Evolutionary conservation across 35 echinoderm and acorn worm genomes (phyloP).

Genomic region (Diadema setosum): DNA sequence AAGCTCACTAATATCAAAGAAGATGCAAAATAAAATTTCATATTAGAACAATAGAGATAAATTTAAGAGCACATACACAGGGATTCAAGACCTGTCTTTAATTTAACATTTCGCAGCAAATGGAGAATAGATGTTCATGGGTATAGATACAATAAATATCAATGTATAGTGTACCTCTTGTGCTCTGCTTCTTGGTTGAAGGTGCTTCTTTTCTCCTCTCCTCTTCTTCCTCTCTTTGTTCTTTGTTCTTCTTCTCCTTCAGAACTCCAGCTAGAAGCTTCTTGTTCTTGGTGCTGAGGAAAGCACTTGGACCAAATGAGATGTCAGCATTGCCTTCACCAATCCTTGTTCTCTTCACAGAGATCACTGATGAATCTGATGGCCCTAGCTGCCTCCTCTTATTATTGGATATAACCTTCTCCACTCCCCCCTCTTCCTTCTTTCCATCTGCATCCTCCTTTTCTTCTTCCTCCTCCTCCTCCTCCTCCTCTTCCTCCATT

Average conservation of each 20-base stretch:
- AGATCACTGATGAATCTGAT: not conserved
- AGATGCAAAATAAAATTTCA: too few species aligned
- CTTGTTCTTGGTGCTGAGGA: conserved; percentile 74
- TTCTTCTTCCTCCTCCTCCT: not conserved
- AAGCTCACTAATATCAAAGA: too few species aligned
- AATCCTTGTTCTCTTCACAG: not conserved
- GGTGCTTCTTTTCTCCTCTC: not conserved
- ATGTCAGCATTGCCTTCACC: conserved; percentile 16
- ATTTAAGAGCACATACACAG: not conserved
- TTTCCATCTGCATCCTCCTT: not conserved
- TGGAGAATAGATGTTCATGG: not conserved
- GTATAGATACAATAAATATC: not conserved
- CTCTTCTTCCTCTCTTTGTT: not conserved
- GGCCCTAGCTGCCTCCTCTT: not conserved
- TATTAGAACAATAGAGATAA: too few species aligned
- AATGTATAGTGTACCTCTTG: not conserved
- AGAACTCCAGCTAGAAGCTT: conserved; percentile 40
- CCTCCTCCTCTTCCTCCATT: not conserved
- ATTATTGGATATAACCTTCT: not conserved
- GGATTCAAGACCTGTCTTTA: not conserved
- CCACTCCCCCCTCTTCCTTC: not conserved
- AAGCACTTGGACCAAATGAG: conserved; percentile 65
- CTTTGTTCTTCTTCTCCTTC: conserved; percentile 23
- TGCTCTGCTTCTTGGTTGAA: not conserved
- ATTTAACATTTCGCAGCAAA: not conserved